Evolutionary conservation across 2,888 invertebrate species (phyloP), one percentile per base, ranked within the genome.

Genomic region (Heteromyza rotundicornis): DNA sequence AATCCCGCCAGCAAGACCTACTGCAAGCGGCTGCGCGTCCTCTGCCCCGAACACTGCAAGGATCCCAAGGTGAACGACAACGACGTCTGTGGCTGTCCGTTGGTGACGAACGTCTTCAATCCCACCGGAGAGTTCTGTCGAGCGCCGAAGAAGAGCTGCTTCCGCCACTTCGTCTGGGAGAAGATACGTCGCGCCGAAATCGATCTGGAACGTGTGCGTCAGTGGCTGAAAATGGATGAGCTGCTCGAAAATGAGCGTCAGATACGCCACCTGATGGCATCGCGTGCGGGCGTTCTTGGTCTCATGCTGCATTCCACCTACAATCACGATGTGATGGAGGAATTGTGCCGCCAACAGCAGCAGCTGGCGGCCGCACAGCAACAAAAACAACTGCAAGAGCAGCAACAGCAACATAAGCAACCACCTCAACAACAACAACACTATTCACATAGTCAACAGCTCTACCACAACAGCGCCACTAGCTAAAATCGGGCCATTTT

Each of bases 1-100:
- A 98, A 97, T 84, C 89, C 92, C 0, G 85, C 87, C 2, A 95
- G 92, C 75, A 89, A 89, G 56, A 97, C 97, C 0, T 99, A 98
- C 77, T 99, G 99, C 84, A 98, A 98, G 83, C 85, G 98, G 58
- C 84, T 99, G 61, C 88, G 96, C 69, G 96, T 98, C 0, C 87
- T 99, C 69, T 99, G 99, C 78, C 98, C 99, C 0, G 99, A 99
- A 77, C 98, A 99, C 82, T 94, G 93, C 74, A 98, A 97, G 81
- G 95, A 96, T 74, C 90, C 94, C 0, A 95, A 95, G 84, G 89
- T 94, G n/a, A 87, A 86, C 49, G 94, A 94, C 70, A 86, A 88
- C 1, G 94, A 94, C 80, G 95, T 98, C 0, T 98, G 98, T 79
- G 98, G 98, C 0, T 96, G 94, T 79, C 98, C 98, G 0, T 83